phyloP scores from a whole-genome alignment of 2,797 vertebrate genomes.

The Clarias fuscus region DNA sequence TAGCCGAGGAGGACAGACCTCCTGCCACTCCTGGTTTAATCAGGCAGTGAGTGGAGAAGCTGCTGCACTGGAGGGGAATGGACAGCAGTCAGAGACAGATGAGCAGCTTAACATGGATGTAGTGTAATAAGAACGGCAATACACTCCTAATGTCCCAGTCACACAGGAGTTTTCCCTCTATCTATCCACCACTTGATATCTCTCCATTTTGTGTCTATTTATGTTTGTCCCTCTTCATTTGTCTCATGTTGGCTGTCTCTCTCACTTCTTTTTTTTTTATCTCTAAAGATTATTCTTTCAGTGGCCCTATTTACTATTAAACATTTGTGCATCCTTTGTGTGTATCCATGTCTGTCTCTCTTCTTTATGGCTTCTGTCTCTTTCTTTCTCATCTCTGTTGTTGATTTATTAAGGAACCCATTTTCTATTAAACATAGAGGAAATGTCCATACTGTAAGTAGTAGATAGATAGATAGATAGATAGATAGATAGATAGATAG shows the following conservation, averaged over 20 bases:
- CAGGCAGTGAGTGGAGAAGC: slow-evolving; percentile 12
- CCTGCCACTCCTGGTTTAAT: slow-evolving; percentile 28
- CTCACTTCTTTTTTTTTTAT: not conserved
- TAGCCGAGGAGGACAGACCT: slow-evolving; percentile 40
- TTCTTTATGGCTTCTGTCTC: not conserved
- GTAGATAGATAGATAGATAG: too few relatives aligned
- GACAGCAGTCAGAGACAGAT: slow-evolving; percentile 25
- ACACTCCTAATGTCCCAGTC: not conserved
- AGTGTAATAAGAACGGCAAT: not conserved
- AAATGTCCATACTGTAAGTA: too few relatives aligned
- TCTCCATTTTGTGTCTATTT: not conserved
- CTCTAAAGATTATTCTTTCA: not conserved
- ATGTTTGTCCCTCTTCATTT: not conserved
- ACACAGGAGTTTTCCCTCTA: not conserved
- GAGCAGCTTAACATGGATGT: slow-evolving; percentile 27
- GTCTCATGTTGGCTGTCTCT: not conserved
- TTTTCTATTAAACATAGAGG: not conserved
- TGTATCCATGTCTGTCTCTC: not conserved
- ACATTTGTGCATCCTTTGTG: not conserved
- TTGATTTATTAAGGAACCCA: not conserved
- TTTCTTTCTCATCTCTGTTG: not conserved
- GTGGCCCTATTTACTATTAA: not conserved
- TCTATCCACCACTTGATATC: not conserved
- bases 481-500: too few relatives aligned
- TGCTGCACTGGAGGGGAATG: slow-evolving; percentile 15